Conservation (phyloP, 2,888 invertebrate species). For the Clistopyga incitator region DNA sequence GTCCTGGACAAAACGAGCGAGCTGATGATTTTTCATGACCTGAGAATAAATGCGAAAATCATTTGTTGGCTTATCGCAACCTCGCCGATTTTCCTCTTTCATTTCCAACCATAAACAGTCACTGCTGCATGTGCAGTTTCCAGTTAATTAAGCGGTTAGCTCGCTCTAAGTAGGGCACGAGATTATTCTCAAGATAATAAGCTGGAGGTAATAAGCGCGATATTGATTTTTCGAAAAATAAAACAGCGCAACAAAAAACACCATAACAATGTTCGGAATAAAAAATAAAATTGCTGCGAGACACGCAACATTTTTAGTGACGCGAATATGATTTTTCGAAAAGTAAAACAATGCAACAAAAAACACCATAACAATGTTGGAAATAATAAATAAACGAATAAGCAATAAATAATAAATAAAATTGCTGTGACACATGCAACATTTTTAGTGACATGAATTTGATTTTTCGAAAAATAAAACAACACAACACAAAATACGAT, state of each 20-base stretch:
- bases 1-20: conserved; percentile 44
- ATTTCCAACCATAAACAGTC: not conserved
- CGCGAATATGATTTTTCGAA: not conserved
- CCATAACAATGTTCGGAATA: not conserved
- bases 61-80: not conserved
- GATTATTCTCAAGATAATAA: conserved; percentile 2
- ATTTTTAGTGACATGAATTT: not conserved
- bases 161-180: not conserved
- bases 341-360: not conserved
- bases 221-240: not conserved
- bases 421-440: not conserved
- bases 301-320: not conserved
- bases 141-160: not conserved
- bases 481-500: too few relatives aligned
- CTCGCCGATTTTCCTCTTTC: not conserved
- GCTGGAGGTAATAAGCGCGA: too few relatives aligned
- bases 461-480: not conserved
- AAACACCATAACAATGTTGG: not conserved
- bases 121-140: not conserved
- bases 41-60: conserved; percentile 17
- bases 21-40: conserved; percentile 32
- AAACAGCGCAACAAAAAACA: too few relatives aligned
- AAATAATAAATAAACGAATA: too few relatives aligned
- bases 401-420: too few relatives aligned
- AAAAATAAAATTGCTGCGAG: not conserved